A percentile compares a stretch with the other conserved stretches of the same genome.
phyloP scores from a whole-genome alignment of 2,797 vertebrate genomes.

The Muscicapa comitata region DNA sequence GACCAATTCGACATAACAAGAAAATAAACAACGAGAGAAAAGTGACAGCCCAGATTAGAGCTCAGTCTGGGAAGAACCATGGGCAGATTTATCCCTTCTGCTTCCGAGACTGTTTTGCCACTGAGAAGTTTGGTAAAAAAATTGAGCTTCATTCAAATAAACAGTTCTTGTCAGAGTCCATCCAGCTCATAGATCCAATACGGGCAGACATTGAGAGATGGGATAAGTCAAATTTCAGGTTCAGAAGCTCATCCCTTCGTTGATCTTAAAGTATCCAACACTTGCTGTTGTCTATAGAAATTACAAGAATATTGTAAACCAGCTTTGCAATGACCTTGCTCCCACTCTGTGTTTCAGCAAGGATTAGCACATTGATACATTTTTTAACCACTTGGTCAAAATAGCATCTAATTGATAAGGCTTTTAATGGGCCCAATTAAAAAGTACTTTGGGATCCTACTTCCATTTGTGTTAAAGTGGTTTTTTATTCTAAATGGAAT shows the following conservation, averaged over 20 bases:
- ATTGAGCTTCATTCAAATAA: not conserved
- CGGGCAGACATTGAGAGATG: not conserved
- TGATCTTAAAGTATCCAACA: not conserved
- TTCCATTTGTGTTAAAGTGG: not conserved
- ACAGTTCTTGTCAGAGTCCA: not conserved
- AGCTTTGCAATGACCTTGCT: not conserved
- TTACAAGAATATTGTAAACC: not conserved
- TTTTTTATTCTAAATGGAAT: not conserved
- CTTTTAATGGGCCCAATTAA: slow-evolving; percentile 34
- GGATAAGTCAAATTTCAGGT: not conserved
- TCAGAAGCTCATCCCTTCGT: not conserved
- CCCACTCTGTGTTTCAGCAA: not conserved
- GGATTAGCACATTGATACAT: not conserved
- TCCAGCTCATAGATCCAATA: not conserved
- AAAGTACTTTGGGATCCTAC: not conserved
- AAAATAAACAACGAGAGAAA: not conserved
- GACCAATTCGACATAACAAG: not conserved
- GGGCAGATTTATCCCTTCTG: not conserved
- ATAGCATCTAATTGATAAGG: slow-evolving; percentile 26
- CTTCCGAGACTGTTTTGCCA: not conserved
- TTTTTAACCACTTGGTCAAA: slow-evolving; percentile 8
- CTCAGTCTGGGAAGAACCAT: not conserved
- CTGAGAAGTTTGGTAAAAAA: not conserved
- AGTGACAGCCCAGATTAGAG: not conserved
- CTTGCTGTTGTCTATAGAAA: not conserved